These are phyloP conservation scores for Pantelozetes paolii DNA, from an alignment of 2,888 invertebrate genomes.

Conservation along the genomic window DNA sequence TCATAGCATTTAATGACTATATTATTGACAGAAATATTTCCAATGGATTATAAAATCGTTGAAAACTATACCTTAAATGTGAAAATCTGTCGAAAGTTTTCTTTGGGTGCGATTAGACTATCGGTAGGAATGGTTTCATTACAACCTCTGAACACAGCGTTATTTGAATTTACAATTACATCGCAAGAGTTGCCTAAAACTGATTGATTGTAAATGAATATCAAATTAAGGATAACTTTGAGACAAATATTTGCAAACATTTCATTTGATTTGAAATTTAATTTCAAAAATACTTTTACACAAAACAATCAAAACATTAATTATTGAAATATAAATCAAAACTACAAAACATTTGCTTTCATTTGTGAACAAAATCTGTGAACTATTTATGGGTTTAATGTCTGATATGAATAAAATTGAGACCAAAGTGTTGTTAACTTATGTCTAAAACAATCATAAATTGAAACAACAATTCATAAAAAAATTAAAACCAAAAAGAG, in stretches of 20 bases:
- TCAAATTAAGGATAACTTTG: not conserved
- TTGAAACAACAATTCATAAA: too few species aligned
- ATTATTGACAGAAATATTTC: too few species aligned
- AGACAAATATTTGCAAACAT: too few species aligned
- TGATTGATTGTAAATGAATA: not conserved
- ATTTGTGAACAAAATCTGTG: not conserved
- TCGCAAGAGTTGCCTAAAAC: not conserved
- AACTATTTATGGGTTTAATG: not conserved
- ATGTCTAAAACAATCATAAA: too few species aligned
- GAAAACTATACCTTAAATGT: not conserved
- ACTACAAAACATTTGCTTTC: not conserved
- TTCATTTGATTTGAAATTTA: not conserved
- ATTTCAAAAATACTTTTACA: not conserved
- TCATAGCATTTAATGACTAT: too few species aligned
- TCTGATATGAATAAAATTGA: too few species aligned
- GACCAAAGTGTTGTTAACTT: too few species aligned
- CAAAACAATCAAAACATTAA: too few species aligned
- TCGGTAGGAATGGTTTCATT: not conserved
- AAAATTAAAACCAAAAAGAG: too few species aligned
- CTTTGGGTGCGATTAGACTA: not conserved
- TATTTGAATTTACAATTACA: not conserved
- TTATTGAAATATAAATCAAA: too few species aligned
- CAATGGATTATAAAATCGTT: too few species aligned
- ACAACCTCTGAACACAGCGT: not conserved
- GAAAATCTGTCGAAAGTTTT: not conserved